Conservation (phyloP, 2,888 invertebrate species). For the Ditylenchus weischeri region DNA sequence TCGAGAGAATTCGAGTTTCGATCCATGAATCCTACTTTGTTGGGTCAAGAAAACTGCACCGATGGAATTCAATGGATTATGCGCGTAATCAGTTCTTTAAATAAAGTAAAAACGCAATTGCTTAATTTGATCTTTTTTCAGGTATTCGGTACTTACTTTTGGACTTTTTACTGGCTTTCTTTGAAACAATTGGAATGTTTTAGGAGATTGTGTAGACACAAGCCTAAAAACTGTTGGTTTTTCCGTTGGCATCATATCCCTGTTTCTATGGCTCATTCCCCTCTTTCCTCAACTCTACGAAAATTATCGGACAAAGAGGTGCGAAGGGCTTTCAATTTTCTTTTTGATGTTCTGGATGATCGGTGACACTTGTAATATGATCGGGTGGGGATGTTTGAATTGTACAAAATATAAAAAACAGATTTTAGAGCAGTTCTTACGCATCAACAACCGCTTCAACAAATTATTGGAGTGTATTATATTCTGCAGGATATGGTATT, state of each 20-base stretch:
- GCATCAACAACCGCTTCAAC: conserved; percentile 57
- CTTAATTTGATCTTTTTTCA: no score
- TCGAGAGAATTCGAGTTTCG: conserved; percentile 11
- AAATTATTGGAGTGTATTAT: conserved; percentile 57
- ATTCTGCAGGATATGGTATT: conserved; percentile 54
- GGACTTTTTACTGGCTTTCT: no score
- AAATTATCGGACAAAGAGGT: conserved; percentile 56
- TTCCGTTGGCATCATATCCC: conserved; percentile 37
- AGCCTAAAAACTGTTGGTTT: conserved; percentile 38
- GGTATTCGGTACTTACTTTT: no score
- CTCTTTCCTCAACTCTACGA: conserved; percentile 57
- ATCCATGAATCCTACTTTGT: conserved; percentile 1
- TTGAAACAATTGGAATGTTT: conserved; percentile 22
- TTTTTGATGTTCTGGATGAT: conserved; percentile 61
- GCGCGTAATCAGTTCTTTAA: neutral
- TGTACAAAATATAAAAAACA: no score
- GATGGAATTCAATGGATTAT: conserved; percentile 6
- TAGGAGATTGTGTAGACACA: conserved; percentile 45
- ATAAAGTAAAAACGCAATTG: no score
- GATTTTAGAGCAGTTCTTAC: conserved; percentile 56
- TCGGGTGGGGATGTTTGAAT: conserved; percentile 41
- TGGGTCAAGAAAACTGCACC: neutral
- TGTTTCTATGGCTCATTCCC: conserved; percentile 42
- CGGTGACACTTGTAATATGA: conserved; percentile 60
- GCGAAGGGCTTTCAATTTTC: conserved; percentile 60